Base-by-base conservation (phyloP, 1,140 invertebrate species). In the Heterodera carotae region DNA sequence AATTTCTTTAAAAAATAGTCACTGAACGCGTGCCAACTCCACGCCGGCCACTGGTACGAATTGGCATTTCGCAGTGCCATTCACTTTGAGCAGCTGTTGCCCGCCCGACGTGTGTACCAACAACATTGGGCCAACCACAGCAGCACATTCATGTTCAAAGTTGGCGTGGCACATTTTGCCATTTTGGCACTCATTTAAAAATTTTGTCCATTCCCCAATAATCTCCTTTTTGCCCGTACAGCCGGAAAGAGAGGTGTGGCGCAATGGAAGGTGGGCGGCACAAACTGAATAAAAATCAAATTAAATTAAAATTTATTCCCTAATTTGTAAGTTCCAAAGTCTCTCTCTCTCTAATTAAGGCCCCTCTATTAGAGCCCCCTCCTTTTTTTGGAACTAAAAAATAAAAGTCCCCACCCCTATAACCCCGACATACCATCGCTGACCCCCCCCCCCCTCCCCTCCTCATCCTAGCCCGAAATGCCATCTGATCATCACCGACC, bases 131-230 rank as follows among this genome's bases (percentile, higher is more conserved):
- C 84, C 29, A 83, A 83, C 53, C 72, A 83, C 36, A 67, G 66
- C 10, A 83, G 77, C 22, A 71, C 80, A 0, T 83, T 82, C 36
- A n/a, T 83, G 27, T 83, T 83, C 53, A 83, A 83, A 18, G 48
- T 56, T 15, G 48, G 48, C 15, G 22, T 15, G 48, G 48, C 48
- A 22, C 18, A 5, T 53, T 18, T 56, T 56, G 48, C 1, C 15
- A 18, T 56, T 56, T 56, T 56, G 48, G 22, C 48, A 53, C 8
- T 22, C 18, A 53, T 53, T 53, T 15, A 53, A 53, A 53, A 18
- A 18, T 53, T 15, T 4, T 53, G 4, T 53, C 18, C 48, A 53
- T n/a, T n/a, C n/a, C n/a, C n/a, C n/a, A 53, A 4, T 39, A 39
- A 39, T 8, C 6, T 12, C 39, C 2, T 43, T 56, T 56, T 56